Evolutionary conservation across 2,888 invertebrate genomes (phyloP), one percentile per base, ranked within the genome.

Genomic region (Nycteola revayana): DNA sequence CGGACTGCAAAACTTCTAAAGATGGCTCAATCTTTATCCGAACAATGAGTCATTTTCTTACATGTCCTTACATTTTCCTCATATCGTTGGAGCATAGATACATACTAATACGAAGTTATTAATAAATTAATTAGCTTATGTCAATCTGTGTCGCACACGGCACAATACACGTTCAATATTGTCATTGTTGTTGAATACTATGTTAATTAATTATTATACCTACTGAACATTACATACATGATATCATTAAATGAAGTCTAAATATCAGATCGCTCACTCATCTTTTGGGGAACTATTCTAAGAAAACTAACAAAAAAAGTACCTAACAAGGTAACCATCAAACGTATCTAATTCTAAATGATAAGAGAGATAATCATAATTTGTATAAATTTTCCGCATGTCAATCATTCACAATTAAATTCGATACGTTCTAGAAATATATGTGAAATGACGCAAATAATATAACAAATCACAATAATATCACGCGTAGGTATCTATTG

Each of bases 381-480:
- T 49, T 56, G 51, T 55, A 63, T 55, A 67, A 63, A 70, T 72
- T 73, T 72, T 69, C 61, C 69, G 60, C 62, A 48, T 60, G 67
- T 65, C 72, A 72, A 58, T 73, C 70, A 73, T 36, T 47, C 40
- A 76, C 66, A 72, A 72, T 64, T 59, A 54, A 63, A 72, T 76
- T 74, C 60, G 67, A 73, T 64, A 75, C 68, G 64, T 61, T 55
- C 50, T 40, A 60, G 49, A 45, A 63, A 74, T 75, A 60, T 59
- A 60, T 58, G 53, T 44, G 46, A 46, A 51, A 65, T 69, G 75
- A 67, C 75, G 67, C 66, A 69, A 51, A 56, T 62, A 48, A 56
- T 62, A 48, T 43, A 40, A 53, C 41, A 43, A 55, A 66, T 65
- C 50, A 56, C 48, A 56, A 51, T 49, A 51, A 55, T 57, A 58